These are phyloP conservation scores for Vesta saturnalis DNA, from an alignment of 2,888 invertebrate genomes.

Conservation along the genomic window DNA sequence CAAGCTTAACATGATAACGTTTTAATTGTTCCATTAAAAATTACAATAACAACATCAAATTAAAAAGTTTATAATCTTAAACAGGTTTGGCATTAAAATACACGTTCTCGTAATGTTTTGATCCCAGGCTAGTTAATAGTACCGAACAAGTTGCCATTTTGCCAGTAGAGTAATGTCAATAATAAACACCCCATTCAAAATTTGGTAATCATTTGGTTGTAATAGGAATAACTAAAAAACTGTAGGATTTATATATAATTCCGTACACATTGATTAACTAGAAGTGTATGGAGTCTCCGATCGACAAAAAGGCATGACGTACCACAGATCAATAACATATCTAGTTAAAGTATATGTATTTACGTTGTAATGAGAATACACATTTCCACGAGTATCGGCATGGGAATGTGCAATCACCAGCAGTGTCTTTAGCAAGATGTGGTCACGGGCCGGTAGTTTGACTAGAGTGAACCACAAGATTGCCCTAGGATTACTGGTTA, in stretches of 20 bases:
- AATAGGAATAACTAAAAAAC: slow-evolving; percentile 26
- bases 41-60: slow-evolving; percentile 63
- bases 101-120: slow-evolving; percentile 46
- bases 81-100: slow-evolving; percentile 55
- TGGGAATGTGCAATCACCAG: slow-evolving; percentile 50
- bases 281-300: slow-evolving; percentile 58
- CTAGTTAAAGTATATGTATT: slow-evolving; percentile 44
- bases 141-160: slow-evolving; percentile 41
- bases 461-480: slow-evolving; percentile 37
- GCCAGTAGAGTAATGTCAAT: slow-evolving; percentile 46
- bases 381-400: slow-evolving; percentile 50
- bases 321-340: slow-evolving; percentile 51
- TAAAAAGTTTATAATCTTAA: slow-evolving; percentile 53
- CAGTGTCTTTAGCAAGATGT: slow-evolving; percentile 33
- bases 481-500: slow-evolving; percentile 33
- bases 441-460: slow-evolving; percentile 34
- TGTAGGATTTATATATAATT: slow-evolving; percentile 21
- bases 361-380: slow-evolving; percentile 56
- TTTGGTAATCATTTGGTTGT: slow-evolving; percentile 30
- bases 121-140: slow-evolving; percentile 45
- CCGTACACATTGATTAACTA: slow-evolving; percentile 53
- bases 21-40: slow-evolving; percentile 61
- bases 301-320: slow-evolving; percentile 57
- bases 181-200: slow-evolving; percentile 56
- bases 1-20: slow-evolving; percentile 63